Percentiles rank a stretch among this genome's conserved stretches.
These are phyloP conservation scores for Philypnodon macrostomus DNA, from an alignment of 2,797 vertebrate genomes.

Conservation along the genomic window DNA sequence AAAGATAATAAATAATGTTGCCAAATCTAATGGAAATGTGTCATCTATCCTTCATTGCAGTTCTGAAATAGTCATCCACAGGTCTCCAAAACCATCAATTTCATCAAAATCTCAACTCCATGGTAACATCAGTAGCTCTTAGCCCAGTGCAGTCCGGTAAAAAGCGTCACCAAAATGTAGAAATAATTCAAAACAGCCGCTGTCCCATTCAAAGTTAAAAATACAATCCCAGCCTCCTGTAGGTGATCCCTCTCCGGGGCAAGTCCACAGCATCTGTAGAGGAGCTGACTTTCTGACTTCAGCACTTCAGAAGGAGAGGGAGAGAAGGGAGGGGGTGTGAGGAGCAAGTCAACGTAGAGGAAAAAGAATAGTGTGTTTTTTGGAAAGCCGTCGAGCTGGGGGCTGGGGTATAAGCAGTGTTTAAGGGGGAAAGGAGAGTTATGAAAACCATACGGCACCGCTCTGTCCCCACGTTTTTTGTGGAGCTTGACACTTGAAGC, in stretches of 20 bases:
- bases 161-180: conserved; percentile 25
- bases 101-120: conserved; percentile 11
- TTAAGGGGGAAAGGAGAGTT: conserved; percentile 53
- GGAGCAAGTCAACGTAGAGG: conserved; percentile 60
- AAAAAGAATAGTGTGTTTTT: conserved; percentile 75
- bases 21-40: no score
- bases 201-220: conserved; percentile 18
- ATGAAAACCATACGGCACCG: conserved; percentile 73
- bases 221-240: conserved; percentile 38
- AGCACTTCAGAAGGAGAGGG: conserved; percentile 55
- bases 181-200: conserved; percentile 7
- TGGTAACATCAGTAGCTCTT: conserved; percentile 9
- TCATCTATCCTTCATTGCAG: conserved; percentile 15
- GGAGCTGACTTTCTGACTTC: conserved; percentile 49
- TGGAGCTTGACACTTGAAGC: conserved; percentile 36
- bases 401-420: conserved; percentile 46
- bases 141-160: conserved; percentile 32
- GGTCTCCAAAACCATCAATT: conserved; percentile 18
- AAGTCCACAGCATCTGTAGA: conserved; percentile 59
- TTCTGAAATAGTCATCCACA: conserved; percentile 33
- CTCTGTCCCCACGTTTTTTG: conserved; percentile 51
- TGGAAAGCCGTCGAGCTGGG: conserved; percentile 64
- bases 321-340: conserved; percentile 23
- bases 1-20: no score
- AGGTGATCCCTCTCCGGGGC: conserved; percentile 43